A percentile compares a stretch with the other conserved stretches of the same genome.
Conservation (phyloP, 2,888 invertebrate species). For the Tetragonisca angustula region DNA sequence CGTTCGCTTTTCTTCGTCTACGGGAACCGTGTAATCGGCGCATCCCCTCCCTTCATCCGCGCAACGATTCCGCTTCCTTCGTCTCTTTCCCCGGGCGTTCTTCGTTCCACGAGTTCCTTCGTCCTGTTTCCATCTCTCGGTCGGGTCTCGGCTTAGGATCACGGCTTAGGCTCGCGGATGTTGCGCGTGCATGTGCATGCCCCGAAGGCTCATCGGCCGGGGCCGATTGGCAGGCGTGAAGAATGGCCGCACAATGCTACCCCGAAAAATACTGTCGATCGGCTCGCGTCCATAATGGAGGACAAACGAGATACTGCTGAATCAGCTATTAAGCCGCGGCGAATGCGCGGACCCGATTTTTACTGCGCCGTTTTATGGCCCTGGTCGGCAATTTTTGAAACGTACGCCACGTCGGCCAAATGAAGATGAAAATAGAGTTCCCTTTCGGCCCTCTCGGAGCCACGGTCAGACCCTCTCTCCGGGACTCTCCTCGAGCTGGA, state of each 20-base stretch:
- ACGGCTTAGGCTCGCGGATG: conserved; percentile 40
- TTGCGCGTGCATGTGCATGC: conserved; percentile 16
- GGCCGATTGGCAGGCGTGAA: conserved; percentile 80
- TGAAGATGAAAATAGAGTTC: conserved; percentile 53
- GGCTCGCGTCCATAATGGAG: conserved; percentile 74
- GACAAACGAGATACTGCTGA: conserved; percentile 76
- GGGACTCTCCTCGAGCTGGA: background rate
- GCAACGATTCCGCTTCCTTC: conserved; percentile 54
- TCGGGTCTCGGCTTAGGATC: conserved; percentile 15
- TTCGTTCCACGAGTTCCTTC: conserved; percentile 37
- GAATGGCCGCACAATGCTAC: conserved; percentile 77
- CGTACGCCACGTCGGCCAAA: conserved; percentile 18
- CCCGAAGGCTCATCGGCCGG: conserved; percentile 1
- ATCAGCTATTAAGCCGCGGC: conserved; percentile 72
- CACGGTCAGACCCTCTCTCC: background rate
- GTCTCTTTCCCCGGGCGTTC: conserved; percentile 32
- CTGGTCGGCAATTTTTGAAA: conserved; percentile 55
- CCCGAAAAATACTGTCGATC: conserved; percentile 77
- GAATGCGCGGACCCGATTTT: conserved; percentile 47
- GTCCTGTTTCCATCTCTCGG: conserved; percentile 1
- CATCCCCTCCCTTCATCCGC: conserved; percentile 32
- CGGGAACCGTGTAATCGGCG: conserved; percentile 53
- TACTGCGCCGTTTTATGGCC: conserved; percentile 50
- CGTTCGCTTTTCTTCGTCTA: conserved; percentile 45
- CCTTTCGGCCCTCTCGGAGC: background rate